Percentiles rank a stretch among this genome's conserved stretches.
These are phyloP conservation scores for Falco naumanni DNA, from an alignment of 2,797 vertebrate genomes.

Conservation along the genomic window DNA sequence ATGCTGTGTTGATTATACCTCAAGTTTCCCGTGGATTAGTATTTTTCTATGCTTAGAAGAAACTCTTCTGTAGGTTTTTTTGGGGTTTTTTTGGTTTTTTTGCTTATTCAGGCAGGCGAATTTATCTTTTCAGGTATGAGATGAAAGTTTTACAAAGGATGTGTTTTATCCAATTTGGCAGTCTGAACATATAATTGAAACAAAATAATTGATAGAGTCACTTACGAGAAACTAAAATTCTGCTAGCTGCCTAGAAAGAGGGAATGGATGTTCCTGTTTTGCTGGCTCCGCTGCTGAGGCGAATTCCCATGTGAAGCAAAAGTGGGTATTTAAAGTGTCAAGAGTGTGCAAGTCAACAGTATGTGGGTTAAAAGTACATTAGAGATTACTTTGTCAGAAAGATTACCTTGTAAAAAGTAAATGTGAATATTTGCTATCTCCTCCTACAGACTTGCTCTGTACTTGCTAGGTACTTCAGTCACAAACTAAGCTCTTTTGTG, in stretches of 20 bases:
- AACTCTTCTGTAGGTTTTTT: background rate
- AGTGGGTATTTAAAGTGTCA: constrained; percentile 50
- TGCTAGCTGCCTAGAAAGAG: constrained; percentile 2
- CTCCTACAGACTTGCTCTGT: background rate
- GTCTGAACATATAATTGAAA: constrained; percentile 56
- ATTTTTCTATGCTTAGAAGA: background rate
- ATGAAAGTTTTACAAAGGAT: constrained; percentile 14
- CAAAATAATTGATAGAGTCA: constrained; percentile 14
- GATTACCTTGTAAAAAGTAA: background rate
- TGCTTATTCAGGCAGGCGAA: background rate
- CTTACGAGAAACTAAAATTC: background rate
- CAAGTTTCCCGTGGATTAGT: background rate
- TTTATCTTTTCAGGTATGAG: constrained; percentile 37
- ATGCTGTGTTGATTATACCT: background rate
- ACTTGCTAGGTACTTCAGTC: background rate
- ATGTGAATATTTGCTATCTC: background rate
- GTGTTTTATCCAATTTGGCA: constrained; percentile 16
- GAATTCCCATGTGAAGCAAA: constrained; percentile 11
- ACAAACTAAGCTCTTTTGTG: background rate
- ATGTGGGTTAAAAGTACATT: background rate
- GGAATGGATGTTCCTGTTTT: background rate
- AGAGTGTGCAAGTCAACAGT: background rate
- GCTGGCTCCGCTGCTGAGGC: background rate
- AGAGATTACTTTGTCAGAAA: constrained; percentile 44
- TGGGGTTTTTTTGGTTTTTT: background rate